Conservation (phyloP, 2,888 invertebrate species). For the Nemoura dubitans region DNA sequence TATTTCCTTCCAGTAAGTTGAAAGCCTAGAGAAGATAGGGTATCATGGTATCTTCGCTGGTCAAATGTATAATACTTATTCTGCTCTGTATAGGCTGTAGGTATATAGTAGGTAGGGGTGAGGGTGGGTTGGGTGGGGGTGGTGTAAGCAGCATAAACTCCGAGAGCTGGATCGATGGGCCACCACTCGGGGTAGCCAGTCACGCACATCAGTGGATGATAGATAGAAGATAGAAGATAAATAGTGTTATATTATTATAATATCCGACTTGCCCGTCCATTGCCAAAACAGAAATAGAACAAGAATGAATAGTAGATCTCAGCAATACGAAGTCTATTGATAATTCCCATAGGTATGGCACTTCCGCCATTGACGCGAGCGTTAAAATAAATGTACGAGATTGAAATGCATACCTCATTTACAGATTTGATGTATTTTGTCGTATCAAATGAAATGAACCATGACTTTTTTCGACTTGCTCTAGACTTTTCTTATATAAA, state of each 20-base stretch:
- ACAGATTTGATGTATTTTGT: background rate
- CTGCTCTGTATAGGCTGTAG: background rate
- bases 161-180: background rate
- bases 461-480: background rate
- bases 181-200: background rate
- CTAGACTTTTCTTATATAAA: background rate
- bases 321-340: background rate
- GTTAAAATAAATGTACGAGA: background rate
- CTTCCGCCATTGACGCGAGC: background rate
- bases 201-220: slow-evolving; percentile 12
- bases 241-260: slow-evolving; percentile 12
- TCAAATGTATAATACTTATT: background rate
- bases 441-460: background rate
- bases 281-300: background rate
- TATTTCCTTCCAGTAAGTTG: slow-evolving; percentile 5
- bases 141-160: background rate
- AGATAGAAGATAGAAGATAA: slow-evolving; percentile 12
- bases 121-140: background rate
- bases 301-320: slow-evolving; percentile 4
- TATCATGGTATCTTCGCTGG: background rate
- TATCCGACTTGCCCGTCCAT: background rate
- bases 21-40: background rate
- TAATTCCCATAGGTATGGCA: background rate
- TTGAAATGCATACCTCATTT: background rate
- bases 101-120: background rate